Evolutionary conservation across 2,113 vertebrate species (phyloP).

Genomic region (Ochotona curzoniae): DNA sequence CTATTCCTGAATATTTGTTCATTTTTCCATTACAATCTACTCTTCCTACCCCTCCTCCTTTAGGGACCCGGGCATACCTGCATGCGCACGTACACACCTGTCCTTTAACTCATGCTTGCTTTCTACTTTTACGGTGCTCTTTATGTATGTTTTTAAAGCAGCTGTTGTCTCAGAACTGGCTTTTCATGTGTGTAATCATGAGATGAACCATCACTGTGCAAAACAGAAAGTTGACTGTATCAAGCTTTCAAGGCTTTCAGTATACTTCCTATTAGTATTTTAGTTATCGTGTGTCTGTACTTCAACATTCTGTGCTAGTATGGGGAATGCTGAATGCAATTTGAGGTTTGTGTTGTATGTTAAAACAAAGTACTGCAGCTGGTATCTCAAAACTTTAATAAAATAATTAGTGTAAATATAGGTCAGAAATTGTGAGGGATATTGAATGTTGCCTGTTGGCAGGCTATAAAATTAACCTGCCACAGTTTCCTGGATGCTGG

Average conservation of each 20-base stretch:
- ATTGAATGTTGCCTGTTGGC: neutral
- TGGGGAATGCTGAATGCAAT: neutral
- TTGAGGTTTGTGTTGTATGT: neutral
- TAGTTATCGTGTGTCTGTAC: neutral
- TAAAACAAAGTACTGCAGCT: neutral
- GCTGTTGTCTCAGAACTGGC: neutral
- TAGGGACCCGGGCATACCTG: neutral
- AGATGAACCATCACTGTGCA: neutral
- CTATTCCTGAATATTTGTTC: conserved; percentile 30
- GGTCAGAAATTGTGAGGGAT: neutral
- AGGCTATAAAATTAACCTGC: neutral
- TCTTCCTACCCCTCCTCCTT: neutral
- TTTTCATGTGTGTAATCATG: neutral
- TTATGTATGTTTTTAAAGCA: neutral
- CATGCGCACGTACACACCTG: neutral
- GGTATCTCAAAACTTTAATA: neutral
- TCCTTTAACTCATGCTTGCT: neutral
- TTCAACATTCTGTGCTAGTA: neutral
- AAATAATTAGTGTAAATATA: neutral
- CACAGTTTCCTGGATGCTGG: neutral
- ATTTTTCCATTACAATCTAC: neutral
- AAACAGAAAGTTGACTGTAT: neutral
- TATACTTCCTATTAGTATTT: neutral
- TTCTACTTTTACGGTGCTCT: neutral
- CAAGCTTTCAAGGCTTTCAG: neutral